Evolutionary conservation across 2,113 vertebrate species (phyloP).

Genomic region (Vicugna pacos): DNA sequence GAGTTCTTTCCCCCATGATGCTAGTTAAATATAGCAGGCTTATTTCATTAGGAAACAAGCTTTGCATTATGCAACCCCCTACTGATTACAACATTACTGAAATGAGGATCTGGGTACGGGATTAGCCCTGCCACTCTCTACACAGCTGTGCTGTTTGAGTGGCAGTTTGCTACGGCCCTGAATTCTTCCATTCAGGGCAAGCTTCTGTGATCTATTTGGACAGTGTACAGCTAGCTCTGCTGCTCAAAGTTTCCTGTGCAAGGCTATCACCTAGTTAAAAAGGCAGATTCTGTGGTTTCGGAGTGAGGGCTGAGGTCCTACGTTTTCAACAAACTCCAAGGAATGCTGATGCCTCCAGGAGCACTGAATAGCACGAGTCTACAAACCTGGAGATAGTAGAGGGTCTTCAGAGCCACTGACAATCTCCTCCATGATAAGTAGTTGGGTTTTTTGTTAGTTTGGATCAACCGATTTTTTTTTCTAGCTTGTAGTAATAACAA

Average conservation of each 20-base stretch:
- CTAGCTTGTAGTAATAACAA: background rate
- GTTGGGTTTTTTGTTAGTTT: background rate
- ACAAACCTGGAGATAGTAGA: background rate
- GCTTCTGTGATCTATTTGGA: background rate
- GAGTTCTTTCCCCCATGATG: background rate
- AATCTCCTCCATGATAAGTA: background rate
- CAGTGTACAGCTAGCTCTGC: too few species aligned
- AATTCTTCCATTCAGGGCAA: background rate
- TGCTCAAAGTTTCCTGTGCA: background rate
- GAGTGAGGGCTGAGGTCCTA: background rate
- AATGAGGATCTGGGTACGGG: background rate
- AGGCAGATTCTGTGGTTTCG: background rate
- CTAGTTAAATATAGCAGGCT: too few species aligned
- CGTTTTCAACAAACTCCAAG: background rate
- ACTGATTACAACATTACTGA: background rate
- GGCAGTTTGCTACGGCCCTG: background rate
- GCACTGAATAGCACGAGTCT: background rate
- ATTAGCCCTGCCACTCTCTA: background rate
- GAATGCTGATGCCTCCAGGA: background rate
- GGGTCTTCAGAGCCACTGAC: background rate
- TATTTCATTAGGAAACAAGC: background rate
- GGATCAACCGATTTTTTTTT: background rate
- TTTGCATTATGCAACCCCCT: background rate
- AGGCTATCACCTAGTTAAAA: background rate
- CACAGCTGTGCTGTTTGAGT: background rate